Evolutionary conservation across 2,797 vertebrate species (phyloP).

Genomic region (Morelia viridis): DNA sequence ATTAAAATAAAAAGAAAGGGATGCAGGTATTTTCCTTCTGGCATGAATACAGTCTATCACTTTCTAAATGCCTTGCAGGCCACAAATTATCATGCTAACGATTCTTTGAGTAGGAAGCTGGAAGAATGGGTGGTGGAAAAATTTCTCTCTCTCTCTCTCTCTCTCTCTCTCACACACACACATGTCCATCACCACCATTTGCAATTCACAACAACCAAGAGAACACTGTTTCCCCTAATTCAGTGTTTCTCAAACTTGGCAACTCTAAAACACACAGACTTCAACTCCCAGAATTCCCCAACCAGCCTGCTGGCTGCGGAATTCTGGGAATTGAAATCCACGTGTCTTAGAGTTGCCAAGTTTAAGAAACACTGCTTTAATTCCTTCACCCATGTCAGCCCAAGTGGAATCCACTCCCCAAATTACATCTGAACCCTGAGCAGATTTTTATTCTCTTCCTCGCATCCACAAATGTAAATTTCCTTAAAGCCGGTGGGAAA

Average conservation of each 20-base stretch:
- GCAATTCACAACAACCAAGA: background rate
- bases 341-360: background rate
- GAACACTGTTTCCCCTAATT: background rate
- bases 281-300: background rate
- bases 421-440: background rate
- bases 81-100: background rate
- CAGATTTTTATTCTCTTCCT: background rate
- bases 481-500: conserved; percentile 28
- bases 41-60: background rate
- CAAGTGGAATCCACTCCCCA: background rate
- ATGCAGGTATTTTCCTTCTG: background rate
- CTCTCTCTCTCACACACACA: too few species aligned
- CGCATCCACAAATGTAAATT: conserved; percentile 14
- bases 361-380: background rate
- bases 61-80: background rate
- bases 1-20: background rate
- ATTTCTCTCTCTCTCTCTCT: background rate
- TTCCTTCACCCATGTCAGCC: background rate
- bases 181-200: background rate
- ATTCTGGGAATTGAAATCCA: background rate
- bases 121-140: background rate
- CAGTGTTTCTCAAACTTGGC: background rate
- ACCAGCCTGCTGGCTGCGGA: too few species aligned
- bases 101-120: background rate
- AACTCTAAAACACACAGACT: background rate